phyloP scores from a whole-genome alignment of 2,888 invertebrate species.

The Synanthedon formicaeformis region DNA sequence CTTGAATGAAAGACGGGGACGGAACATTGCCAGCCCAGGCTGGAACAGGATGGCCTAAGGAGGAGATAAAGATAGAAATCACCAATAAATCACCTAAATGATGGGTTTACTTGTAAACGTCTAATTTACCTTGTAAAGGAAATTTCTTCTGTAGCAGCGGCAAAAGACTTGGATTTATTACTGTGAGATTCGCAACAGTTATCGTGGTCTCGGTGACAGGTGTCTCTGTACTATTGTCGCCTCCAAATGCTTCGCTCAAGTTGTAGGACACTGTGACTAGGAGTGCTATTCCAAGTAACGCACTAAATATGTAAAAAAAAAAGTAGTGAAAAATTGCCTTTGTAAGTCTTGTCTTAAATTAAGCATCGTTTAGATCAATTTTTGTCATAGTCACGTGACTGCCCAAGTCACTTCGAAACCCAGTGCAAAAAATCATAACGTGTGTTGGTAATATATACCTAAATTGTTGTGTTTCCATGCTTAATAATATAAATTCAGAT shows the following conservation, averaged over 20 bases:
- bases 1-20: constrained; percentile 41
- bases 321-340: no score
- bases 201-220: background rate
- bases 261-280: constrained; percentile 68
- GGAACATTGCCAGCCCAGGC: constrained; percentile 30
- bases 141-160: constrained; percentile 42
- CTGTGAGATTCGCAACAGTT: constrained; percentile 11
- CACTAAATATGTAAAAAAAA: background rate
- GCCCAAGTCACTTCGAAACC: no score
- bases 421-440: no score
- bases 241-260: constrained; percentile 27
- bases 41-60: constrained; percentile 21
- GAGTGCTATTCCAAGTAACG: constrained; percentile 54
- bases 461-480: no score
- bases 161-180: constrained; percentile 16
- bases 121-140: constrained; percentile 51
- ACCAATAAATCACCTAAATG: background rate
- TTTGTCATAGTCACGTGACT: no score
- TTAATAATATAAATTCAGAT: no score
- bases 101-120: no score
- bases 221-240: constrained; percentile 14
- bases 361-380: no score
- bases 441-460: no score
- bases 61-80: background rate
- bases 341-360: no score